phyloP scores from a whole-genome alignment of 2,888 invertebrate species.

The Diplolepis rosae region DNA sequence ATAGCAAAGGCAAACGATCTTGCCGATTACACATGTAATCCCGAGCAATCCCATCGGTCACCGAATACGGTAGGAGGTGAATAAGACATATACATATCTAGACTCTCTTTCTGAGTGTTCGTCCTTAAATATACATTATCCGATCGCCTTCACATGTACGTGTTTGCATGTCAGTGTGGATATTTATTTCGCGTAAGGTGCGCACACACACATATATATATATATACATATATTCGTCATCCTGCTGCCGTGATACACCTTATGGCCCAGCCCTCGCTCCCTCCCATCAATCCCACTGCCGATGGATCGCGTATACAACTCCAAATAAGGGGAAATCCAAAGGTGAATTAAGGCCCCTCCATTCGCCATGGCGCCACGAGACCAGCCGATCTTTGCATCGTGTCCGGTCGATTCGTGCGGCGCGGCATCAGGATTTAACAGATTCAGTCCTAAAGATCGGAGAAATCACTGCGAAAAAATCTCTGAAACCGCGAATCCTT shows the following conservation, averaged over 20 bases:
- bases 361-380: constrained; percentile 33
- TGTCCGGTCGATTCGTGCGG: constrained; percentile 35
- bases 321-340: constrained; percentile 66
- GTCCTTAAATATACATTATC: not conserved
- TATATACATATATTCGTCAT: constrained; percentile 5
- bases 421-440: constrained; percentile 35
- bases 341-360: constrained; percentile 61
- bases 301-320: constrained; percentile 59
- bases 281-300: constrained; percentile 45
- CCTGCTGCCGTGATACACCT: constrained; percentile 37
- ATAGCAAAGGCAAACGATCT: constrained; percentile 2
- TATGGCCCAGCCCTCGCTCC: constrained; percentile 49
- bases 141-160: not conserved
- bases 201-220: not conserved
- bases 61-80: constrained; percentile 63
- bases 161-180: not conserved
- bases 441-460: not conserved
- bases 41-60: constrained; percentile 46
- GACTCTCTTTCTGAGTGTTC: not conserved
- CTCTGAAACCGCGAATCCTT: constrained; percentile 31
- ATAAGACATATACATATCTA: constrained; percentile 49
- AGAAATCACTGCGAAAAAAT: constrained; percentile 48
- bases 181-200: not conserved
- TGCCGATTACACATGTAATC: constrained; percentile 43
- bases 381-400: constrained; percentile 17